A percentile compares a stretch with the other conserved stretches of the same genome.
These are phyloP conservation scores for Ictidomys tridecemlineatus DNA, from an alignment of 2,113 vertebrate species.

Conservation along the genomic window DNA sequence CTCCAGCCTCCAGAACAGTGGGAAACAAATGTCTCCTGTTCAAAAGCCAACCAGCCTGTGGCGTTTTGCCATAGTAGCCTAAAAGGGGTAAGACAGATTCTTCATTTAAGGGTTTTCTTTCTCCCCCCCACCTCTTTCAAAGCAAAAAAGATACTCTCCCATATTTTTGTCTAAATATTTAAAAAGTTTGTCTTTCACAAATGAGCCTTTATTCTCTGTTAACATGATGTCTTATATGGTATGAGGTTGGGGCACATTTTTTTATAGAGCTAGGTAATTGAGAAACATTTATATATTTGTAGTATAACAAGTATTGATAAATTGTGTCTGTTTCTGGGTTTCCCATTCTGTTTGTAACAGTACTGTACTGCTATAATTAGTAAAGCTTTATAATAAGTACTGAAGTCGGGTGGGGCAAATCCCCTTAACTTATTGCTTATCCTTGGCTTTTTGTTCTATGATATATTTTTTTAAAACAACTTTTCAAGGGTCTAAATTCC, in stretches of 20 bases:
- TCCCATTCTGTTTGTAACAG: neutral
- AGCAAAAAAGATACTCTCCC: neutral
- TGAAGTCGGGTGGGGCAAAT: neutral
- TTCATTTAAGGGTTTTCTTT: neutral
- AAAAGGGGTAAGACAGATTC: neutral
- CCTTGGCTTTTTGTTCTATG: neutral
- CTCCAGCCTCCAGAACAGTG: neutral
- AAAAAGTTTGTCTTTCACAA: neutral
- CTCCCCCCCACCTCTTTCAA: neutral
- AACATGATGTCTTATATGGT: neutral
- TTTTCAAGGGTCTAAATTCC: neutral
- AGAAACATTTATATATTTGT: neutral
- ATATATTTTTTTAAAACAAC: constrained; percentile 20
- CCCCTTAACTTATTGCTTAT: neutral
- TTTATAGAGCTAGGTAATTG: constrained; percentile 8
- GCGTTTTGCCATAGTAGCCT: neutral
- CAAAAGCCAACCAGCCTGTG: neutral
- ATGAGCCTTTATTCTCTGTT: neutral
- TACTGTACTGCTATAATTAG: neutral
- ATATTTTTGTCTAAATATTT: constrained; percentile 19
- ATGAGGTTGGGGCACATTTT: neutral
- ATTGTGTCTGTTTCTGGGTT: neutral
- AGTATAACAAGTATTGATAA: neutral
- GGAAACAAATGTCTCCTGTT: neutral
- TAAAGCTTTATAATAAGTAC: neutral